phyloP scores from a whole-genome alignment of 2,113 vertebrate species.

The Eulemur macaco region DNA sequence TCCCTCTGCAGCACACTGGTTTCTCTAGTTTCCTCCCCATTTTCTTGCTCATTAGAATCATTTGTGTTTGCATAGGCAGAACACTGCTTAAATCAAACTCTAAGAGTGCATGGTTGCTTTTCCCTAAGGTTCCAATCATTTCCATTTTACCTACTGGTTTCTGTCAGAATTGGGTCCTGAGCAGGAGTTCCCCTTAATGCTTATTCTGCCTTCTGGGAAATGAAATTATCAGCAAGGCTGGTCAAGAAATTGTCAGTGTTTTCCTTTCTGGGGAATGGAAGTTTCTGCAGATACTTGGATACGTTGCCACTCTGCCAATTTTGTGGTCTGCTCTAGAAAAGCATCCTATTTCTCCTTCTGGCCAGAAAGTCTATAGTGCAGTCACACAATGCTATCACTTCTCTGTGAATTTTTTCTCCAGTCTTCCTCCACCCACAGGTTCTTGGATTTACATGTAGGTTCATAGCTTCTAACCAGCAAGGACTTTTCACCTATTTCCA shows the following conservation, averaged over 20 bases:
- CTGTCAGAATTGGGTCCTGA: constrained; percentile 67
- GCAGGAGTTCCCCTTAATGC: constrained; percentile 59
- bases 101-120: constrained; percentile 58
- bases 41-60: constrained; percentile 76
- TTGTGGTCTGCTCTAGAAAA: not conserved
- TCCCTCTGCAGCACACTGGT: constrained; percentile 48
- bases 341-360: not conserved
- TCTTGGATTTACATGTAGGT: not conserved
- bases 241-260: constrained; percentile 68
- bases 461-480: not conserved
- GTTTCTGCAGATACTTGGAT: constrained; percentile 54
- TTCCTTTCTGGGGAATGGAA: constrained; percentile 54
- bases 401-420: not conserved
- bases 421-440: not conserved
- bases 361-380: not conserved
- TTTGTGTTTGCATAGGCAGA: constrained; percentile 79
- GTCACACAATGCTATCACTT: not conserved
- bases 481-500: not conserved
- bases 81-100: constrained; percentile 70
- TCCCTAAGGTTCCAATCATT: constrained; percentile 76
- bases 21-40: constrained; percentile 63
- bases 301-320: constrained; percentile 4
- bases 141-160: constrained; percentile 72
- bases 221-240: constrained; percentile 67
- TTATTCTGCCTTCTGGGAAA: constrained; percentile 71